These are phyloP conservation scores for Chiloscyllium plagiosum DNA, from an alignment of 2,113 vertebrate genomes.

Conservation along the genomic window DNA sequence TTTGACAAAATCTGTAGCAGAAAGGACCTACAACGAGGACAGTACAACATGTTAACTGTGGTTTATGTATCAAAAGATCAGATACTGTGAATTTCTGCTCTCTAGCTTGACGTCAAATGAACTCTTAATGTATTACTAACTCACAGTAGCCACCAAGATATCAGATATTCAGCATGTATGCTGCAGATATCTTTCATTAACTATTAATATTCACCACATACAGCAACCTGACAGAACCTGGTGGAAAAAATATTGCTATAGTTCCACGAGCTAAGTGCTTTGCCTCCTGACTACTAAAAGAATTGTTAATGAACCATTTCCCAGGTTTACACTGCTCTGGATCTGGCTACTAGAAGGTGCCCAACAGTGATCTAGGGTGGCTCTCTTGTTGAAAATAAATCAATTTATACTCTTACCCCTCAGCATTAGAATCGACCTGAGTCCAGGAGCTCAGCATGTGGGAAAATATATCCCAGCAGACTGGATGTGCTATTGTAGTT, in stretches of 20 bases:
- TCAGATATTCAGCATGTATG: neutral
- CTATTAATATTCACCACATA: neutral
- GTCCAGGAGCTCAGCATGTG: neutral
- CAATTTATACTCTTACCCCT: neutral
- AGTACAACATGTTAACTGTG: neutral
- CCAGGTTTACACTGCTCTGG: neutral
- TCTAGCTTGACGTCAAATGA: neutral
- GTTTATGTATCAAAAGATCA: neutral
- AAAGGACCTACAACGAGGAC: neutral
- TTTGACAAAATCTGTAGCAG: neutral
- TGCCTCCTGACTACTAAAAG: neutral
- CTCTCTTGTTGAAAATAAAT: conserved; percentile 1
- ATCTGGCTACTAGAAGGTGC: neutral
- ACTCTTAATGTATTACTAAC: neutral
- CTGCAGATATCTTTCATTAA: neutral
- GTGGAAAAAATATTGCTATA: neutral
- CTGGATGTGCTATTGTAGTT: neutral
- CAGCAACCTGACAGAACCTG: neutral
- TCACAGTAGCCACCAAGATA: neutral
- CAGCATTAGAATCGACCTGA: neutral
- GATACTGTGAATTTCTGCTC: neutral
- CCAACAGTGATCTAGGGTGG: neutral
- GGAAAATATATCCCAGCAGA: neutral
- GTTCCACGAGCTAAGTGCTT: neutral
- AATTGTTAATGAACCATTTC: neutral